These are phyloP conservation scores for Yponomeuta sedellus DNA, from an alignment of 2,888 invertebrate genomes.

Conservation along the genomic window DNA sequence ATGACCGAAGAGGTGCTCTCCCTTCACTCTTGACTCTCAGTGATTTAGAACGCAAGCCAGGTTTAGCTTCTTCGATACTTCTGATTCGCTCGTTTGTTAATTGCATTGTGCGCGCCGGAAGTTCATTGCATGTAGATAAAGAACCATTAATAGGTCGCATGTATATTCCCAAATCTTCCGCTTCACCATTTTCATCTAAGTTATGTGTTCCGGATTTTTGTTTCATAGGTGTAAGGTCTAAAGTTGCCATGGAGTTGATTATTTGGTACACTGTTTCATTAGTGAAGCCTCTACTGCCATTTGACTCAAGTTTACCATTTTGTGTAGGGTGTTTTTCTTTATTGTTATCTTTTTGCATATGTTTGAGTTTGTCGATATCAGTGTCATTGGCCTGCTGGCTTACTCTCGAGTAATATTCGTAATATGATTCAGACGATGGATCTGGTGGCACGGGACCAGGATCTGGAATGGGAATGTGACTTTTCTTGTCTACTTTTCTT, in stretches of 20 bases:
- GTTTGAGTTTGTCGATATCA: constrained; percentile 66
- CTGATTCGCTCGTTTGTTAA: constrained; percentile 55
- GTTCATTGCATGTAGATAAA: constrained; percentile 66
- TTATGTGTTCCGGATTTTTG: constrained; percentile 53
- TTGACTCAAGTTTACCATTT: constrained; percentile 26
- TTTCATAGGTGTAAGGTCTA: constrained; percentile 61
- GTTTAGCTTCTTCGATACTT: constrained; percentile 60
- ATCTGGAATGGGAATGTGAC: constrained; percentile 60
- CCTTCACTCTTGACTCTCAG: constrained; percentile 72
- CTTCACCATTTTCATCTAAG: constrained; percentile 50
- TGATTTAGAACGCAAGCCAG: constrained; percentile 72
- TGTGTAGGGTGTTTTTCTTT: constrained; percentile 37
- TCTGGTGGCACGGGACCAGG: constrained; percentile 66
- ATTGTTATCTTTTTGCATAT: constrained; percentile 52
- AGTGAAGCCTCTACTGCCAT: constrained; percentile 32
- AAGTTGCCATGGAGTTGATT: constrained; percentile 68
- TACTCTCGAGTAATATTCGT: constrained; percentile 71
- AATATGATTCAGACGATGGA: constrained; percentile 68
- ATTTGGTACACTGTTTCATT: constrained; percentile 61
- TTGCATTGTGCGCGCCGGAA: constrained; percentile 62
- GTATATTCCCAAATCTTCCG: constrained; percentile 68
- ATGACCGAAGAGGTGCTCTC: constrained; percentile 59
- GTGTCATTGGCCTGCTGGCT: constrained; percentile 71
- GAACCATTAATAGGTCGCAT: constrained; percentile 64
- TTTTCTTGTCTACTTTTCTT: constrained; percentile 66